These are phyloP conservation scores for Varecia variegata DNA, from an alignment of 2,797 vertebrate species.

Conservation along the genomic window DNA sequence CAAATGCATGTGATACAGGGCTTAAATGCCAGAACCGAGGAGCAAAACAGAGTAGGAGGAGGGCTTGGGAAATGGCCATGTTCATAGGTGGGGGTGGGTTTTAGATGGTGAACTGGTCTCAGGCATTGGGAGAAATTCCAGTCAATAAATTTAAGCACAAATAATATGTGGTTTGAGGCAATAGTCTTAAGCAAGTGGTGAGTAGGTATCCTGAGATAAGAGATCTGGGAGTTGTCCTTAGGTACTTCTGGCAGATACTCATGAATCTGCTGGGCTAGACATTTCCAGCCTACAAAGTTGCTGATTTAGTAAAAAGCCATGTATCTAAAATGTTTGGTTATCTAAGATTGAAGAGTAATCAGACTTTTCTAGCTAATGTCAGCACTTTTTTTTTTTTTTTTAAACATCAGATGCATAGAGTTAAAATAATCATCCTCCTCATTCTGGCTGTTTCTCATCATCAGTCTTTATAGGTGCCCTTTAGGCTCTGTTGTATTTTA, in stretches of 20 bases:
- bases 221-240: not conserved
- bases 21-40: not conserved
- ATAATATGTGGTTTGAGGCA: not conserved
- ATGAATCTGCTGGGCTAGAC: not conserved
- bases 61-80: not conserved
- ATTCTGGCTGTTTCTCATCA: not conserved
- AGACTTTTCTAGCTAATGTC: not conserved
- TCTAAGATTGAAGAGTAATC: slow-evolving; percentile 4
- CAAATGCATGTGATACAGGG: not conserved
- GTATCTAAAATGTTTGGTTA: slow-evolving; percentile 29
- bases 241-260: not conserved
- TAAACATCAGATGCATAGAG: not conserved
- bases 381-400: not conserved
- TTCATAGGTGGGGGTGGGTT: not conserved
- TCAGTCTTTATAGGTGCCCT: not conserved
- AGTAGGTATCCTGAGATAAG: not conserved
- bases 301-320: slow-evolving; percentile 10
- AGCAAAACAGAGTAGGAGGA: not conserved
- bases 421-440: not conserved
- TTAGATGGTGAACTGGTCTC: not conserved
- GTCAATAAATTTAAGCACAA: not conserved
- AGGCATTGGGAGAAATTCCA: not conserved
- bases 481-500: not conserved
- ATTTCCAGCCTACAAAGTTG: not conserved
- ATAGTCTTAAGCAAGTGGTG: not conserved